A percentile compares a stretch with the other conserved stretches of the same genome.
These are phyloP conservation scores for Pristis pectinata DNA, from an alignment of 2,797 vertebrate genomes.

Conservation along the genomic window DNA sequence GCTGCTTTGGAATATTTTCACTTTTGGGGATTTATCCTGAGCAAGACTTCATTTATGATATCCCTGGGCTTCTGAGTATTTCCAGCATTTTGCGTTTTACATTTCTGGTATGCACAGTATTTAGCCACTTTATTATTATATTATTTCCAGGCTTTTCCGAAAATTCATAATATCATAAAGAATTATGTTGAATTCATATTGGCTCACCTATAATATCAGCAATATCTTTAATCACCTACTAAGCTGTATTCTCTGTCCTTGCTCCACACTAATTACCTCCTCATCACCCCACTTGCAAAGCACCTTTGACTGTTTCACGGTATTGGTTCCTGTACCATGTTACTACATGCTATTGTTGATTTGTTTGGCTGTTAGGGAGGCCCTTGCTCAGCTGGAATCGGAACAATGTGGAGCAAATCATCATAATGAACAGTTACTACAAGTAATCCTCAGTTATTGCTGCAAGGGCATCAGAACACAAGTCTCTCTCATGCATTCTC, in stretches of 20 bases:
- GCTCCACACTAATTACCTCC: not conserved
- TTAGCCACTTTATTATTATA: not conserved
- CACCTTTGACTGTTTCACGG: not conserved
- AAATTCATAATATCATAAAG: not conserved
- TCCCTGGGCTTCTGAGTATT: not conserved
- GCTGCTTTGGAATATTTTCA: not conserved
- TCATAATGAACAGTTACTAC: not conserved
- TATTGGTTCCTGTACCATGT: not conserved
- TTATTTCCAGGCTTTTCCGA: not conserved
- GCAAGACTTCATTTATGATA: not conserved
- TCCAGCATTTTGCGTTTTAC: not conserved
- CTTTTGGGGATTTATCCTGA: not conserved
- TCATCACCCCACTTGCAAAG: not conserved
- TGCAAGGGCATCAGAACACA: not conserved
- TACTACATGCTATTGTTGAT: not conserved
- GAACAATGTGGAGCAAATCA: not conserved
- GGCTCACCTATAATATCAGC: not conserved
- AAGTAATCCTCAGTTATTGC: not conserved
- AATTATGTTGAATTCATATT: not conserved
- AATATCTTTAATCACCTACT: not conserved
- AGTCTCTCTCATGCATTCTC: not conserved
- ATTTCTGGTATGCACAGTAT: not conserved
- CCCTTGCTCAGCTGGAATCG: not conserved
- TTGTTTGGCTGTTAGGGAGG: not conserved
- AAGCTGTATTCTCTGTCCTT: not conserved